phyloP scores from a whole-genome alignment of 2,797 vertebrate genomes.

The Sebastes variabilis region DNA sequence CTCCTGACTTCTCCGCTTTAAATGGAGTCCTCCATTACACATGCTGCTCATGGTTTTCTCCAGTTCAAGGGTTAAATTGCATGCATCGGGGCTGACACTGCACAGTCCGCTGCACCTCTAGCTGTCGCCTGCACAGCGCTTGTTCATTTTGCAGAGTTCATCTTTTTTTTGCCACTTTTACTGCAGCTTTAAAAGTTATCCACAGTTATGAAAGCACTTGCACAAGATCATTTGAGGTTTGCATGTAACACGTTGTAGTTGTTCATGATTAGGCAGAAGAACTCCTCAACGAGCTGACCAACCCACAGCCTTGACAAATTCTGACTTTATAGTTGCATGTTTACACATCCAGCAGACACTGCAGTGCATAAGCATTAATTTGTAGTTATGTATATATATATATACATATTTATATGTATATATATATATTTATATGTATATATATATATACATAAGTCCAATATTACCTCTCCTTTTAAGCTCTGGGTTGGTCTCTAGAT shows the following conservation, averaged over 20 bases:
- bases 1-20: constrained; percentile 61
- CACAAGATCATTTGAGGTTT: neutral
- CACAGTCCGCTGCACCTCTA: neutral
- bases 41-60: constrained; percentile 44
- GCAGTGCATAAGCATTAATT: neutral
- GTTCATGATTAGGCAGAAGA: neutral
- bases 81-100: constrained; percentile 17
- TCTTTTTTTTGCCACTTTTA: neutral
- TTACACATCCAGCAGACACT: neutral
- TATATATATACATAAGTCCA: neutral
- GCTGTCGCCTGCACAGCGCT: neutral
- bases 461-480: neutral
- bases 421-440: no score
- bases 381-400: neutral
- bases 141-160: neutral
- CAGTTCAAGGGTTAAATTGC: constrained; percentile 63
- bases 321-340: neutral
- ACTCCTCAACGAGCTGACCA: neutral
- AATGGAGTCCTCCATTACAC: constrained; percentile 72
- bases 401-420: no score
- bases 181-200: neutral
- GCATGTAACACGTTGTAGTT: neutral
- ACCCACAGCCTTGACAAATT: neutral
- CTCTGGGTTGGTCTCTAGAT: neutral
- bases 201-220: neutral